Conservation (phyloP, 2,888 invertebrate genomes). For the Cyclophora punctaria region DNA sequence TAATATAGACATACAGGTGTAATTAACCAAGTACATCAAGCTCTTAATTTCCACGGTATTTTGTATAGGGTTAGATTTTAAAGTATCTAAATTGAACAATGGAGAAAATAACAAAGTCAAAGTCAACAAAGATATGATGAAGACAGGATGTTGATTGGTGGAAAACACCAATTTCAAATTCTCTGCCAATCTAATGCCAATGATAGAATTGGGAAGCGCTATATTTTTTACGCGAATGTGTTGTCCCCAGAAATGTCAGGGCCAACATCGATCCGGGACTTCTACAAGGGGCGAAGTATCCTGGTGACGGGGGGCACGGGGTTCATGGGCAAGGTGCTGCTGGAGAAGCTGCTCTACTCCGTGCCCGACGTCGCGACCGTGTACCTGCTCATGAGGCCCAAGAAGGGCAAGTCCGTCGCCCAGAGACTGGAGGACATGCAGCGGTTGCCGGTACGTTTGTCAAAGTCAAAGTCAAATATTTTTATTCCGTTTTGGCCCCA, state of each 20-base stretch:
- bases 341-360: conserved; percentile 78
- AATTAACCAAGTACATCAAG: too few relatives aligned
- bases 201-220: too few relatives aligned
- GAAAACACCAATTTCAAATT: too few relatives aligned
- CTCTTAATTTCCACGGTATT: too few relatives aligned
- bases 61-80: too few relatives aligned
- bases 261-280: conserved; percentile 66
- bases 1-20: too few relatives aligned
- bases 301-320: conserved; percentile 79
- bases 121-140: neutral
- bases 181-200: too few relatives aligned
- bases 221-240: too few relatives aligned
- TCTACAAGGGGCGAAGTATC: conserved; percentile 73
- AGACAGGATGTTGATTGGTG: too few relatives aligned
- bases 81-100: neutral
- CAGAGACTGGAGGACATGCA: conserved; percentile 78
- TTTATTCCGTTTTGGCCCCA: too few relatives aligned
- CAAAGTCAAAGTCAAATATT: too few relatives aligned
- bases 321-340: conserved; percentile 78
- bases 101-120: neutral
- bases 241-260: conserved; percentile 50
- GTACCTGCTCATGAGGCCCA: conserved; percentile 77
- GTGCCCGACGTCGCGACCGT: conserved; percentile 76
- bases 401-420: conserved; percentile 75
- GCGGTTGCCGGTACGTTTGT: conserved; percentile 70